These are phyloP conservation scores for Acanthisitta chloris DNA, from an alignment of 2,113 vertebrate genomes.

Conservation along the genomic window DNA sequence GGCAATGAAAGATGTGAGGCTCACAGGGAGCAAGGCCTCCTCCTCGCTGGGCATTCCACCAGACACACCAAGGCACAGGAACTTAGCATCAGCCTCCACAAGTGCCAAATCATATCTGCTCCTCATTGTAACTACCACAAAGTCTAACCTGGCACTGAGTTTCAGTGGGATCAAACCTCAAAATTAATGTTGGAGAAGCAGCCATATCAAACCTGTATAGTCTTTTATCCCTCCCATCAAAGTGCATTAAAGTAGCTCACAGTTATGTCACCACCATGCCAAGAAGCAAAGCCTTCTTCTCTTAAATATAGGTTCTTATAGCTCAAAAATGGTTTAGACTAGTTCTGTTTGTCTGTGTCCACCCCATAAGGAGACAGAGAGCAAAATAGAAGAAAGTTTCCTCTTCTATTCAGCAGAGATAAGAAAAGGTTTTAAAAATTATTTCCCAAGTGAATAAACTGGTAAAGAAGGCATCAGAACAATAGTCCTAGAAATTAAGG, in stretches of 20 bases:
- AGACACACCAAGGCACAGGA: neutral
- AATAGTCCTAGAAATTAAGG: neutral
- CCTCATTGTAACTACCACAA: accelerated
- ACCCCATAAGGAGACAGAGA: neutral
- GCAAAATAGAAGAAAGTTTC: accelerated
- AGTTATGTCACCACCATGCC: neutral
- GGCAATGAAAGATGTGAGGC: neutral
- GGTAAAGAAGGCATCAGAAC: neutral
- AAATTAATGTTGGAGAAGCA: neutral
- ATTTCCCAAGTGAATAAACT: neutral
- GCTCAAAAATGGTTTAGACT: neutral
- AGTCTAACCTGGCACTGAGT: neutral
- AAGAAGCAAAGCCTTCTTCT: neutral
- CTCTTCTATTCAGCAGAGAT: neutral
- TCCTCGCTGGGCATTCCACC: neutral
- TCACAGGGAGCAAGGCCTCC: neutral
- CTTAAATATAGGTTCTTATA: neutral
- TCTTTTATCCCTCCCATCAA: neutral
- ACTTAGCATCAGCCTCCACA: neutral
- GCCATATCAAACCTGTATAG: neutral
- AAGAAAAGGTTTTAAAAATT: neutral
- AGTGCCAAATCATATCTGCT: no score
- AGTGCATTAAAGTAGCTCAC: neutral
- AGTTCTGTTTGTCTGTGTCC: neutral
- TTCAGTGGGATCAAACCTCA: neutral